Base-by-base conservation (phyloP, 1,140 invertebrate genomes). In the Apis florea region DNA sequence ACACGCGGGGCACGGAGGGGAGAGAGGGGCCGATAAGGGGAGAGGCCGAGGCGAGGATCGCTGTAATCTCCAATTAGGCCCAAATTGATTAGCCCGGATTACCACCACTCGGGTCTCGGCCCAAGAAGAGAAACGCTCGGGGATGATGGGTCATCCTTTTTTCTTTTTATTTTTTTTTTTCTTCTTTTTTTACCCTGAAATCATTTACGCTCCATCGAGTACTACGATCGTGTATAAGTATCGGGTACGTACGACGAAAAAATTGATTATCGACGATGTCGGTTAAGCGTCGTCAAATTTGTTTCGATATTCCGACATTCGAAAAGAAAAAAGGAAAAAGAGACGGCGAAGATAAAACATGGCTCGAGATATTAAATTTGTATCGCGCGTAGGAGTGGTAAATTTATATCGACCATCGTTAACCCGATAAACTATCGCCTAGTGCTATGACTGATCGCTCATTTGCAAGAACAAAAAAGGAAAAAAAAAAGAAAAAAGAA, bases 11-110 rank as follows among this genome's bases (percentile, higher is more conserved):
- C 74, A 75, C 76, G 81, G 82, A 56, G 78, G 47, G 70, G 63
- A 72, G 47, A 10, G 12, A 17, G 47, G 59, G 21, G 61, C 5
- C 24, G 24, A 17, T 6, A 10, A 17, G 24, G 26, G 61, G 61
- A 19, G 8, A 56, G 13, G 31, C 31, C 31, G 67, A 81, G 74
- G 61, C 68, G 79, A 79, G 82, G 84, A 85, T 88, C 85, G 72
- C 80, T 79, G 89, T 92, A 92, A 93, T 93, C 92, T 89, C 91
- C 91, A 93, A 93, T 93, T 93, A 93, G 91, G 90, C 88, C 83
- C 79, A 92, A 93, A 93, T 93, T 93, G 91, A 93, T 93, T 93
- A 91, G 88, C 87, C 49, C 82, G 89, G 89, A 92, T 93, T 92
- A 93, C 91, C 90, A 86, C 70, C 71, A 63, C 66, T 82, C 17